These are phyloP conservation scores for Proisotoma minuta DNA, from an alignment of 2,888 invertebrate genomes.

Conservation along the genomic window DNA sequence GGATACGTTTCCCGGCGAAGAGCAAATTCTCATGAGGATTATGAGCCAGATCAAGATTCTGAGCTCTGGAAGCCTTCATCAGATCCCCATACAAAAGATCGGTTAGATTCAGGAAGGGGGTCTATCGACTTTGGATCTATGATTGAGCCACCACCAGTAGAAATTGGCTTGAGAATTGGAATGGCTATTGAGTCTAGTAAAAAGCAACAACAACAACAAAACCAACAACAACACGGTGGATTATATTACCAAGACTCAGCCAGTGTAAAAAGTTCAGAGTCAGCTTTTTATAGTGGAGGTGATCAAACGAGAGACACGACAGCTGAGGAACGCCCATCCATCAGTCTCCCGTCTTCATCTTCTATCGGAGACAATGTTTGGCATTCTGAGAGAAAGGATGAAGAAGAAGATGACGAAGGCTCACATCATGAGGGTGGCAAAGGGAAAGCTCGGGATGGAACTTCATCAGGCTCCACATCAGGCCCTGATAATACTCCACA, in stretches of 20 bases:
- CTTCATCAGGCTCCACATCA: slow-evolving; percentile 79
- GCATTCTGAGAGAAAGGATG: slow-evolving; percentile 33
- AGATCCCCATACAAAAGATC: slow-evolving; percentile 24
- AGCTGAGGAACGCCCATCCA: slow-evolving; percentile 38
- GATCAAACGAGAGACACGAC: slow-evolving; percentile 40
- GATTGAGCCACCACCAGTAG: slow-evolving; percentile 46
- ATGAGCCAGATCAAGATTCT: slow-evolving; percentile 28
- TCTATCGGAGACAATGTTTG: slow-evolving; percentile 42
- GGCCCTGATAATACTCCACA: slow-evolving; percentile 80
- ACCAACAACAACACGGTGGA: slow-evolving; percentile 25
- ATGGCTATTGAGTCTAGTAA: slow-evolving; percentile 39
- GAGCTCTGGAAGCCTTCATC: slow-evolving; percentile 34
- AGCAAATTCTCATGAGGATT: slow-evolving; percentile 43
- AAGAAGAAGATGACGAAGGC: slow-evolving; percentile 33
- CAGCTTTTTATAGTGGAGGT: slow-evolving; percentile 47
- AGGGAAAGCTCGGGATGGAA: slow-evolving; percentile 51
- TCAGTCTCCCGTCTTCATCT: slow-evolving; percentile 44
- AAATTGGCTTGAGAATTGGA: slow-evolving; percentile 34
- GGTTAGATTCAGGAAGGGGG: slow-evolving; percentile 24
- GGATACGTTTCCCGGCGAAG: slow-evolving; percentile 46
- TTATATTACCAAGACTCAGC: slow-evolving; percentile 38
- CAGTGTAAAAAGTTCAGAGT: slow-evolving; percentile 46
- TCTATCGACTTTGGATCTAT: slow-evolving; percentile 45
- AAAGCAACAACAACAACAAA: slow-evolving; percentile 36
- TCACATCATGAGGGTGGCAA: slow-evolving; percentile 15